Evolutionary conservation across 2,113 vertebrate species (phyloP).

Genomic region (Oncorhynchus kisutch): DNA sequence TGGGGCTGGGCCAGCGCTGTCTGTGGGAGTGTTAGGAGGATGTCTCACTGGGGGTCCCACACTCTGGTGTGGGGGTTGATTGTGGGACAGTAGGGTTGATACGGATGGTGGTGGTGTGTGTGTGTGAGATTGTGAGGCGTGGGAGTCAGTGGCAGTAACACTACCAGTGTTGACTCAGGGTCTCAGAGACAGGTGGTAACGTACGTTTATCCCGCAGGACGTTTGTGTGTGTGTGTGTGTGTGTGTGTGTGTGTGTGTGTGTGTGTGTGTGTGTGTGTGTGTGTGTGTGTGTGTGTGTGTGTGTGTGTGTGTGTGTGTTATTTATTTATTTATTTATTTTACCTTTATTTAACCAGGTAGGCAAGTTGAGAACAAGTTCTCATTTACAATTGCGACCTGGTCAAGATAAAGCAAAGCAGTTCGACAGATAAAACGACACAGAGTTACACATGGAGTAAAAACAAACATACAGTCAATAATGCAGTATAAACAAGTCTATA

Average conservation of each 20-base stretch:
- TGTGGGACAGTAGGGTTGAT: slow-evolving; percentile 48
- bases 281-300: neutral
- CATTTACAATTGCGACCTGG: no score
- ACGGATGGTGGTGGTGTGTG: slow-evolving; percentile 29
- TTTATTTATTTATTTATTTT: no score
- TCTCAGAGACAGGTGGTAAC: slow-evolving; percentile 59
- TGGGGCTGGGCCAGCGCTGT: slow-evolving; percentile 33
- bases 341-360: no score
- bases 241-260: no score
- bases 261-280: neutral
- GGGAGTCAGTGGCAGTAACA: slow-evolving; percentile 46
- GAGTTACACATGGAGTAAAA: no score
- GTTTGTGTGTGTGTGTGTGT: slow-evolving; percentile 2
- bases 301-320: neutral
- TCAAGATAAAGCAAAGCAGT: no score
- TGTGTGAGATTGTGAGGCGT: slow-evolving; percentile 32
- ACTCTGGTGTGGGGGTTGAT: slow-evolving; percentile 43
- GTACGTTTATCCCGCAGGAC: slow-evolving; percentile 39
- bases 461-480: no score
- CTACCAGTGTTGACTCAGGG: slow-evolving; percentile 61
- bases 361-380: no score
- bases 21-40: slow-evolving; percentile 55
- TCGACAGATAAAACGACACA: no score
- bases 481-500: no score
- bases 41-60: slow-evolving; percentile 48